Evolutionary conservation across 2,888 invertebrate species (phyloP), one percentile per base, ranked within the genome.

Genomic region (Aspidapion aeneum): DNA sequence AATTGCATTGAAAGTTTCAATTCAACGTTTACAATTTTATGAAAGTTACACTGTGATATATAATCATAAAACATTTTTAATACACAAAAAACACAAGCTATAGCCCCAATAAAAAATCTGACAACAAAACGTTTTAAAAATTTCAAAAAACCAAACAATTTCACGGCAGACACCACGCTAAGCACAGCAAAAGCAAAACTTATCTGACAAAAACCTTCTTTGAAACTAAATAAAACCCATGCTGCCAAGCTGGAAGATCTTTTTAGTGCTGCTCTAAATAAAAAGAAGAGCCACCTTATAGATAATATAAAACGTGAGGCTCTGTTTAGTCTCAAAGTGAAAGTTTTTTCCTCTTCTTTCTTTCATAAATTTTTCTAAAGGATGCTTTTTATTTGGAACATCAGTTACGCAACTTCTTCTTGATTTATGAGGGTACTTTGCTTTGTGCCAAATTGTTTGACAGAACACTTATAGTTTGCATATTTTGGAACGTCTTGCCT

Each of bases 111-210:
- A n/a, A n/a, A n/a, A n/a, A n/a, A n/a, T n/a, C n/a, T n/a, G n/a
- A n/a, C n/a, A n/a, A n/a, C n/a, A n/a, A n/a, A n/a, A n/a, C n/a
- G n/a, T n/a, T n/a, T n/a, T n/a, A n/a, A n/a, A 35, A 35, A 35
- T 35, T 35, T 12, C 35, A 35, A 35, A 35, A 35, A 35, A 35
- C 3, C 35, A 12, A 35, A 35, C 35, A 35, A 67, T 52, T 52
- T 52, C 17, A 52, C 52, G 19, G 52, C n/a, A 52, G 52, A 52
- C 52, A 19, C 52, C 52, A 52, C 52, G 52, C 52, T 52, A 52
- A 19, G 52, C 52, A n/a, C 52, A 19, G 5, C 7, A 19, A 52
- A 52, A 52, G 19, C 17, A 3, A 3, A 7, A 35, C 35, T 35
- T 35, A 12, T 35, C 12, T 35, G 35, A 7, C 35, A 35, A 35